phyloP scores from a whole-genome alignment of 2,797 vertebrate species.

The Cirrhinus molitorella region DNA sequence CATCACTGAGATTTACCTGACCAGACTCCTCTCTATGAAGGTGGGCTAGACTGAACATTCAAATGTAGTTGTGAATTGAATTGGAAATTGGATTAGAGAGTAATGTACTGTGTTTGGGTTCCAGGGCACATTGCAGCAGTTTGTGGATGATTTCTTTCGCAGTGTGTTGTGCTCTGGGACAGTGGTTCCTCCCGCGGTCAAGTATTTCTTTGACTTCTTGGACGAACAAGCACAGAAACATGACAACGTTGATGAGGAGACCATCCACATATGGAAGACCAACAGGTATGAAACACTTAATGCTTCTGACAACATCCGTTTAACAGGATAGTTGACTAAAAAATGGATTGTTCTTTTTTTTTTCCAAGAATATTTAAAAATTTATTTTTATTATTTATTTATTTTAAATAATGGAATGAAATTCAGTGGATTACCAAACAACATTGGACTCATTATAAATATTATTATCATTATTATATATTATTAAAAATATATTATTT shows the following conservation, averaged over 20 bases:
- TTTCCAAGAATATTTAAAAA: not conserved
- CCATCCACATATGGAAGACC: slow-evolving; percentile 99
- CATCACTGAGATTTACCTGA: slow-evolving; percentile 99
- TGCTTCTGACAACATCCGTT: not conserved
- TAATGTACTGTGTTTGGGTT: slow-evolving; percentile 20
- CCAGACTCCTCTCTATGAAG: slow-evolving; percentile 97
- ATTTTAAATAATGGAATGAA: not conserved
- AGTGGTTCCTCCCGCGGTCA: slow-evolving; percentile 93
- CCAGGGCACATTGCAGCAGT: slow-evolving; percentile 97
- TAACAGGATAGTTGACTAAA: not conserved
- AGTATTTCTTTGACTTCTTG: slow-evolving; percentile 98
- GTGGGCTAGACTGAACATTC: slow-evolving; percentile 70
- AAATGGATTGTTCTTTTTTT: not conserved
- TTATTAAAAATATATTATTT: not conserved
- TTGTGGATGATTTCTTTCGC: slow-evolving; percentile 98
- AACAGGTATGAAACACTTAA: slow-evolving; percentile 83
- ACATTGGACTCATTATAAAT: not conserved
- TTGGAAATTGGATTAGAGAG: not conserved
- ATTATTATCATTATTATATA: too few species aligned
- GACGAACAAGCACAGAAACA: slow-evolving; percentile 96
- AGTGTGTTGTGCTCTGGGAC: slow-evolving; percentile 91
- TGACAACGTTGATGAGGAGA: slow-evolving; percentile 95
- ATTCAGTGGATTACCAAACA: not conserved
- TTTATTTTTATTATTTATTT: not conserved
- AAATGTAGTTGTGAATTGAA: too few species aligned